Percentiles rank a stretch among this genome's conserved stretches.
These are phyloP conservation scores for Ganaspis sp. DNA, from an alignment of 1,140 invertebrate species.

Conservation along the genomic window DNA sequence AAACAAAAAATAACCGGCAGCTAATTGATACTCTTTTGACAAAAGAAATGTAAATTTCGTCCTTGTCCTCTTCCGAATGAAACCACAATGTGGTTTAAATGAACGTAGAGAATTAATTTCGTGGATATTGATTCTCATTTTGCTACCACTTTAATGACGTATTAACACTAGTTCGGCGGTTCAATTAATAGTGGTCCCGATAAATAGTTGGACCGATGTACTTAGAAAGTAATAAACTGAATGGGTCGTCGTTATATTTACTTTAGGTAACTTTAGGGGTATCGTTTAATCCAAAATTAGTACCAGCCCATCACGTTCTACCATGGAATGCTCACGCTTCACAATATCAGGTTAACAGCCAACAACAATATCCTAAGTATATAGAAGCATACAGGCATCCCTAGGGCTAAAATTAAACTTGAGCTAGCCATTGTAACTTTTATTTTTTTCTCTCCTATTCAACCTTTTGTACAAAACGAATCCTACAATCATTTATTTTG, in stretches of 20 bases:
- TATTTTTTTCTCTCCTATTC: background rate
- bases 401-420: conserved; percentile 34
- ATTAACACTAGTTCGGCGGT: background rate
- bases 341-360: conserved; percentile 33
- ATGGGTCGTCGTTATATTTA: background rate
- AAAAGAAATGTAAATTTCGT: background rate
- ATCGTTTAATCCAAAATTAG: conserved; percentile 22
- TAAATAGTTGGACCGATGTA: background rate
- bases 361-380: conserved; percentile 34
- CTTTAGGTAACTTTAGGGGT: background rate
- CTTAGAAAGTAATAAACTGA: background rate
- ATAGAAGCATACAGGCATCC: background rate
- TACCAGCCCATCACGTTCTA: background rate
- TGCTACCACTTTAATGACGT: background rate
- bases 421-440: background rate
- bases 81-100: background rate
- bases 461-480: no score
- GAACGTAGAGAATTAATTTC: background rate
- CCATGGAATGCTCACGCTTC: conserved; percentile 3
- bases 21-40: background rate
- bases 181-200: background rate
- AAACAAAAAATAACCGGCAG: no score
- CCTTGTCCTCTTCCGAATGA: background rate
- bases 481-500: no score
- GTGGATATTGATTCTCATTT: conserved; percentile 6